Base-by-base conservation (phyloP, 1,140 invertebrate species). In the Bombus confusus region DNA sequence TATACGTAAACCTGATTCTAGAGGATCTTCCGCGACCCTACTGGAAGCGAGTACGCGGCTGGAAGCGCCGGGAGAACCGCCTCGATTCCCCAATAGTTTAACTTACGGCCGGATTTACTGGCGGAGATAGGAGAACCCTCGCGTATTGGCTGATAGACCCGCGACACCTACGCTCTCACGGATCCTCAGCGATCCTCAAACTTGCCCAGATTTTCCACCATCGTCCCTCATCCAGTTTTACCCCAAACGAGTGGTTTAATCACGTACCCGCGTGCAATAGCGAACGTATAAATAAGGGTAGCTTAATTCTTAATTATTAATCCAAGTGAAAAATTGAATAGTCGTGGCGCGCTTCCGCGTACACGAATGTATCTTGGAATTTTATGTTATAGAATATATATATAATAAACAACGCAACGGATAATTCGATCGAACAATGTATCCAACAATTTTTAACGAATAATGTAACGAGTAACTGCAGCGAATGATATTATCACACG, bases 71-170 rank as follows among this genome's bases (percentile, higher is more conserved):
- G 85, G 74, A 84, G 83, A 91, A 86, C 86, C 89, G 90, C 92
- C 91, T 94, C 92, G 92, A 94, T 94, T 94, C 93, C 92, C 93
- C 94, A 95, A 94, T 95, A 95, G 94, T 94, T 95, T 95, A 95
- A 95, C 94, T 95, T 95, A 95, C 93, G 93, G 92, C 92, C 93
- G 94, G 95, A 95, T 95, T 95, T 95, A 95, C 94, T 94, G 92
- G 91, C 92, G 89, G 91, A 95, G 94, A 95, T 95, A 94, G 93
- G 91, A 92, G 91, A 92, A 90, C 91, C 86, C 83, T 88, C 86
- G 91, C 90, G 91, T 92, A 93, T 93, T 91, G 90, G 87, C 87
- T 94, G 93, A 94, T 94, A 94, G 93, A 94, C 90, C 88, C 91
- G 91, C 91, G 91, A 93, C 93, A 93, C 91, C 93, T 91, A 90